A percentile compares a stretch with the other conserved stretches of the same genome.
phyloP scores from a whole-genome alignment of 2,888 invertebrate species.

The Drosophila mimetica region DNA sequence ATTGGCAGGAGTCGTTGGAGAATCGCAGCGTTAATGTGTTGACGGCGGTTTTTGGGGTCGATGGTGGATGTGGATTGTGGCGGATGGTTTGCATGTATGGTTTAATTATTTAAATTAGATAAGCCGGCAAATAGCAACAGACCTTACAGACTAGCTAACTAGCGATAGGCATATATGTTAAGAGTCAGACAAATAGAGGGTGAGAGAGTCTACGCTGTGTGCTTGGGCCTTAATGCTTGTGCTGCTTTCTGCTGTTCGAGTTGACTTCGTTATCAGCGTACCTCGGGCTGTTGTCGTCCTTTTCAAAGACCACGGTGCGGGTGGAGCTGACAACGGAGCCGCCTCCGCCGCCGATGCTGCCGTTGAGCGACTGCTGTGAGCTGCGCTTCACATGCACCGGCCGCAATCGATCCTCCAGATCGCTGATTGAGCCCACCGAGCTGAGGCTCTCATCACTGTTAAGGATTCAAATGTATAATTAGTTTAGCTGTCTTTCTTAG shows the following conservation, averaged over 20 bases:
- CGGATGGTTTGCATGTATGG: conserved; percentile 71
- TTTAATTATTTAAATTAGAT: conserved; percentile 78
- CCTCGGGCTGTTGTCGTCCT: conserved; percentile 84
- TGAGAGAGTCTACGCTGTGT: conserved; percentile 44
- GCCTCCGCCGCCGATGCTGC: conserved; percentile 45
- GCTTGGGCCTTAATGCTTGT: conserved; percentile 72
- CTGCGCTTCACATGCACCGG: conserved; percentile 81
- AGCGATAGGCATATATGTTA: conserved; percentile 47
- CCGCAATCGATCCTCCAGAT: conserved; percentile 83
- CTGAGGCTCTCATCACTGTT: conserved; percentile 78
- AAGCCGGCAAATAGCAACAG: conserved; percentile 74
- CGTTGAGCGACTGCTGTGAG: conserved; percentile 70
- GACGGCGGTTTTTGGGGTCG: conserved; percentile 56
- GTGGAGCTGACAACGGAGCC: conserved; percentile 68
- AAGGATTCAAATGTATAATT: neutral
- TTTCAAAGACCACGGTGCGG: conserved; percentile 82
- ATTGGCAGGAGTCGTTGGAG: conserved; percentile 51
- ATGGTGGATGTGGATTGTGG: conserved; percentile 67
- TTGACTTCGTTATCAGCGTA: conserved; percentile 80
- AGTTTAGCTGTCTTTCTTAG: neutral
- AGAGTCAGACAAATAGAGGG: conserved; percentile 42
- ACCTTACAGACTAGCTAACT: conserved; percentile 67
- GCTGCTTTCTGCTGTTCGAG: conserved; percentile 74
- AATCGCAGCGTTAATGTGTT: conserved; percentile 22
- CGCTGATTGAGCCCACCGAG: conserved; percentile 82